These are phyloP conservation scores for Spodoptera exigua DNA, from an alignment of 2,888 invertebrate species.

Conservation along the genomic window DNA sequence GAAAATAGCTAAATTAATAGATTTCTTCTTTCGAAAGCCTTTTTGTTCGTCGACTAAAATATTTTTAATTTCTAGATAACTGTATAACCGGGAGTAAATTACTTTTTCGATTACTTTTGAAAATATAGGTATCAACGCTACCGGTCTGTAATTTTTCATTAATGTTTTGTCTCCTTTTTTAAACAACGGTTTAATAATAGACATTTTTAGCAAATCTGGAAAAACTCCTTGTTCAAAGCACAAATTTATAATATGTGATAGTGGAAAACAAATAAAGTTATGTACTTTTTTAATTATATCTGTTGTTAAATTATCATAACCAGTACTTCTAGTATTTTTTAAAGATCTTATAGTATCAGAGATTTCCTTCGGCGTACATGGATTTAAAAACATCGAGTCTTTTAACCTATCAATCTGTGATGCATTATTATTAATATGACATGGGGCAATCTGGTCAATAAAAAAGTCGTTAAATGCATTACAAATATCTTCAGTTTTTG, in stretches of 20 bases:
- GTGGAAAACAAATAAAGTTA: no score
- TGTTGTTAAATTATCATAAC: no score
- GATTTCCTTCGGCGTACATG: neutral
- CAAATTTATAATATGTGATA: no score
- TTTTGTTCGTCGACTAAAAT: no score
- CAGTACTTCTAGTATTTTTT: no score
- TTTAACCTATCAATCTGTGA: neutral
- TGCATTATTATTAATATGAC: neutral
- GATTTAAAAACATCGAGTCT: neutral
- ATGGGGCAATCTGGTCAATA: no score
- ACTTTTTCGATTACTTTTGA: slow-evolving; percentile 3
- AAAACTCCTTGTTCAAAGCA: no score
- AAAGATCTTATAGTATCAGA: no score
- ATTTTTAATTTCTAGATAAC: neutral
- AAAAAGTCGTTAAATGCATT: no score
- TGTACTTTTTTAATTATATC: no score
- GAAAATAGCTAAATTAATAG: neutral
- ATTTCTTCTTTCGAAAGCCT: slow-evolving; percentile 6
- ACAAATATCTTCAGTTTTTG: no score
- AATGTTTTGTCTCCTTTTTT: slow-evolving; percentile 2
- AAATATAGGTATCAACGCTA: neutral
- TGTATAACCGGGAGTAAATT: neutral
- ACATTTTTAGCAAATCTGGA: neutral
- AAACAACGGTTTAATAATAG: neutral
- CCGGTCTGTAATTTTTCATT: neutral